Evolutionary conservation across 1,140 invertebrate genomes (phyloP), one percentile per base, ranked within the genome.

Genomic region (Drosophila aff.): DNA sequence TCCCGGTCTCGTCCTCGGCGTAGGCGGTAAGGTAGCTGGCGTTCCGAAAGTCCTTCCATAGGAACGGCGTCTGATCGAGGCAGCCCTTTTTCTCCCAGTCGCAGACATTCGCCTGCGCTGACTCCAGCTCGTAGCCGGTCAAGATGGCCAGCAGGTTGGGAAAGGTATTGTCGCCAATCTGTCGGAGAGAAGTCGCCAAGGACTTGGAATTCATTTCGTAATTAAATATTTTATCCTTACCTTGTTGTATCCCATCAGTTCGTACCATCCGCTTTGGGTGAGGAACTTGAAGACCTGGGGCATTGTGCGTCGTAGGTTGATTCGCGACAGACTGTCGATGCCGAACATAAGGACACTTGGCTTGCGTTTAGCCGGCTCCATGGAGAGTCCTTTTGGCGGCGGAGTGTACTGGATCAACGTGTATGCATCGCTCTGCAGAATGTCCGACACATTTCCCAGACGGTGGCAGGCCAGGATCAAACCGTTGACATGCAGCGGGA

Each of bases 91-190:
- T 59, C 79, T 93, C 15, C 94, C 78, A 94, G 62, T 93, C 91
- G 79, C 95, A 96, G 74, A 93, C 89, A 8, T 86, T 38, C 41
- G 44, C 63, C 67, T 93, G 89, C 6, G 94, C 92, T 62, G 93
- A 92, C 3, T 83, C 77, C 36, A 92, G 81, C 87, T 87, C 95
- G 53, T 94, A 94, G 1, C 97, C 97, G 3, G 95, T 96, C 13
- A 97, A 92, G 4, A 96, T 92, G 0, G 97, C 96, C 94, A 97
- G 95, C 18, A 98, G 79, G 92, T 98, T 98, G 1, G 96, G 96
- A 87, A 96, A 97, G 0, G 96, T 97, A 66, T 97, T 97, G 69
- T 97, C 96, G 0, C 94, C 96, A 57, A 95, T 91, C 94, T 95
- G 43, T 81, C 86, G 63, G 33, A 13, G 63, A 41, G 21, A 4